A percentile compares a stretch with the other conserved stretches of the same genome.
These are phyloP conservation scores for Dolichoris vasculosae DNA, from an alignment of 1,140 invertebrate genomes.

Conservation along the genomic window DNA sequence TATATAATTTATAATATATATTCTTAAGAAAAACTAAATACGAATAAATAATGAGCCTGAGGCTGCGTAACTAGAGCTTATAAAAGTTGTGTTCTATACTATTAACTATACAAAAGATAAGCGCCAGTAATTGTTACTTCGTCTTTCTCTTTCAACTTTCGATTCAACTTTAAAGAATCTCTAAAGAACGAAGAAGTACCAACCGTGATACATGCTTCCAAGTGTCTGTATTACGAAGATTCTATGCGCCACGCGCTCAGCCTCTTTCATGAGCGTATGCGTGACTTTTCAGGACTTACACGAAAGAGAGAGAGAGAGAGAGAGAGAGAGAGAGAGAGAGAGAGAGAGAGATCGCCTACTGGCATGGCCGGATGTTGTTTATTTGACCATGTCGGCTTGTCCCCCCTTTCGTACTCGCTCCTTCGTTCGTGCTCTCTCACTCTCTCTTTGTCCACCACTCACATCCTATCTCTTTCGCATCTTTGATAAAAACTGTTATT, in stretches of 20 bases:
- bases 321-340: background rate
- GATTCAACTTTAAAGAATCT: background rate
- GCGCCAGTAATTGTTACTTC: slow-evolving; percentile 59
- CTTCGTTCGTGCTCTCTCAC: background rate
- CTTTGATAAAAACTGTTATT: slow-evolving; percentile 48
- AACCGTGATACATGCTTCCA: background rate
- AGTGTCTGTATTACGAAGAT: background rate
- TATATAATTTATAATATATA: background rate
- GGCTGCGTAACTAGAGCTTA: slow-evolving; percentile 41
- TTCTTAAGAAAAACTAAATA: background rate
- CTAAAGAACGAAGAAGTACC: background rate
- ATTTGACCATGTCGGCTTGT: slow-evolving; percentile 55
- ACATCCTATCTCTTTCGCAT: slow-evolving; percentile 29
- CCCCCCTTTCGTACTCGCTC: background rate
- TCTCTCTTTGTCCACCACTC: background rate
- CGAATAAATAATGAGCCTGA: background rate
- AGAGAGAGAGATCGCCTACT: slow-evolving; percentile 31
- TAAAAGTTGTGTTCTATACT: slow-evolving; percentile 23
- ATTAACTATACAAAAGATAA: slow-evolving; percentile 59
- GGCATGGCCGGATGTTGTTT: slow-evolving; percentile 57
- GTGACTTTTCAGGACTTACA: background rate
- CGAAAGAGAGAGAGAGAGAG: background rate
- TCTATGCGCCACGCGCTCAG: slow-evolving; percentile 13
- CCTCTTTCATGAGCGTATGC: background rate
- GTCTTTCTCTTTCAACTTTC: background rate